Conservation (phyloP, 2,113 vertebrate species). For the chimpanzee (Pan troglodytes) region DNA sequence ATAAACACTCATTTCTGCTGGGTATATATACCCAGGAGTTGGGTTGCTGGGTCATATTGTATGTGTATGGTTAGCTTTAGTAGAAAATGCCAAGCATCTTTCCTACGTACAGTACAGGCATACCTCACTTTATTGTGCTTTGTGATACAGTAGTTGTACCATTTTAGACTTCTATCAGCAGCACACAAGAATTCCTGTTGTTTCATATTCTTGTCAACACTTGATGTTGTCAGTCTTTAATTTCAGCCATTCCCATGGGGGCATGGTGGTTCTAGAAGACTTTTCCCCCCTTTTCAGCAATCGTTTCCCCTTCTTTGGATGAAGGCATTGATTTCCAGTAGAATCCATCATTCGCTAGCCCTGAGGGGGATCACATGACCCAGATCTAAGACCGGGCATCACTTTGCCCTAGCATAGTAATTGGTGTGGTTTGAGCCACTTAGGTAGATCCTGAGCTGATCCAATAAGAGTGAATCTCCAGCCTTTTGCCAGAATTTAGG, state of each 20-base stretch:
- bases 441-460: neutral
- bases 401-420: too few species aligned
- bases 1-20: neutral
- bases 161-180: neutral
- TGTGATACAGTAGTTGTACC: neutral
- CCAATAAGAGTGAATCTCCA: too few species aligned
- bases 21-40: neutral
- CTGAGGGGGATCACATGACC: neutral
- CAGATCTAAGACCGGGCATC: neutral
- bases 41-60: neutral
- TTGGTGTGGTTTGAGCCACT: neutral
- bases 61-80: neutral
- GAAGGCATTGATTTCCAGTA: neutral
- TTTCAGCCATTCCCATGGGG: neutral
- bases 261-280: neutral
- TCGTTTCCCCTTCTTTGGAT: neutral
- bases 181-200: too few species aligned
- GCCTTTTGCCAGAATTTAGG: neutral
- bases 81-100: neutral
- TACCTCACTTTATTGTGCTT: too few species aligned
- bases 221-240: neutral
- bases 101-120: neutral
- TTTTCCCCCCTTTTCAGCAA: neutral
- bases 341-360: neutral
- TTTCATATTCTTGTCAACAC: neutral